phyloP scores from a whole-genome alignment of 1,140 invertebrate genomes.

The Rhynchophorus ferrugineus region DNA sequence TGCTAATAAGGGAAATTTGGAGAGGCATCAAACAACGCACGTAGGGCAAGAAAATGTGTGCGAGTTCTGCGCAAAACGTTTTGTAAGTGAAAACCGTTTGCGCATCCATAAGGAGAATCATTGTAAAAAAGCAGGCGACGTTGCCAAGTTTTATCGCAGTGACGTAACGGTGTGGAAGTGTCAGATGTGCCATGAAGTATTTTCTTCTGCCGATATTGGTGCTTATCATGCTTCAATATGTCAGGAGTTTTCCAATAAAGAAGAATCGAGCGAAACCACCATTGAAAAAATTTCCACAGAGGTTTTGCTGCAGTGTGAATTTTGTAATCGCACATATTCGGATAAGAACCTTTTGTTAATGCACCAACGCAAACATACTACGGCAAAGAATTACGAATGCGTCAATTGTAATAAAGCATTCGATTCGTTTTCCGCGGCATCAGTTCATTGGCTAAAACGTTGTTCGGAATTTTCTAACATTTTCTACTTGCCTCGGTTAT shows the following conservation, averaged over 20 bases:
- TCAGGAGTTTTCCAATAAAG: slow-evolving; percentile 17
- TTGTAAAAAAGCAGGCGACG: slow-evolving; percentile 39
- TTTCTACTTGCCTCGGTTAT: slow-evolving; percentile 38
- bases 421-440: slow-evolving; percentile 44
- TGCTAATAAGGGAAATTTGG: slow-evolving; percentile 36
- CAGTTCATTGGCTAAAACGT: slow-evolving; percentile 49
- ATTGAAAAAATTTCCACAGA: slow-evolving; percentile 36
- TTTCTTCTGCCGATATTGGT: slow-evolving; percentile 27
- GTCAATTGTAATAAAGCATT: slow-evolving; percentile 45
- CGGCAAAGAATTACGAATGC: slow-evolving; percentile 49
- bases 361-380: slow-evolving; percentile 45
- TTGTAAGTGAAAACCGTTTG: slow-evolving; percentile 39
- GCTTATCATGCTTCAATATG: slow-evolving; percentile 30
- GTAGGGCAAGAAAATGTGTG: slow-evolving; percentile 33
- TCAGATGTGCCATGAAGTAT: slow-evolving; percentile 38
- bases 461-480: slow-evolving; percentile 42
- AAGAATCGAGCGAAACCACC: slow-evolving; percentile 9
- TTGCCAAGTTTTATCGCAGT: slow-evolving; percentile 39
- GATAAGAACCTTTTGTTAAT: slow-evolving; percentile 42
- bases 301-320: slow-evolving; percentile 50
- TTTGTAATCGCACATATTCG: slow-evolving; percentile 48
- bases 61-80: slow-evolving; percentile 38
- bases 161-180: slow-evolving; percentile 40
- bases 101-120: slow-evolving; percentile 40
- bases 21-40: slow-evolving; percentile 34